phyloP scores from a whole-genome alignment of 2,113 vertebrate genomes.

The Coptodon bakossiorum region DNA sequence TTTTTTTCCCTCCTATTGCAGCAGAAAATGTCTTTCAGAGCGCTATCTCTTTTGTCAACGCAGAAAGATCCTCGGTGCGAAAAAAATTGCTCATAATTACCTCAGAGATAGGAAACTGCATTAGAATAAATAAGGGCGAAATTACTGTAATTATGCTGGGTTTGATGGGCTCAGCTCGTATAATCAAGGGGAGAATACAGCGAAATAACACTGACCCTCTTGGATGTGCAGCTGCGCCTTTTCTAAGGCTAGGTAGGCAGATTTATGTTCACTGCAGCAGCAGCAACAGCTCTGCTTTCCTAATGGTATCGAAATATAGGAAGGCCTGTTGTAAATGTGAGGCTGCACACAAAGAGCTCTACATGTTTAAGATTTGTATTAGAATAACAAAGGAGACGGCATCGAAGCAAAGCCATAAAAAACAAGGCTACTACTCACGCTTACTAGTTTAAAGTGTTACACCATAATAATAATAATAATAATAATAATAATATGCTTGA shows the following conservation, averaged over 20 bases:
- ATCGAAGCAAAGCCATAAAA: neutral
- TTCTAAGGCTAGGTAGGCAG: slow-evolving; percentile 56
- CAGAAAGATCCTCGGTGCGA: slow-evolving; percentile 98
- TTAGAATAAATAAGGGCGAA: slow-evolving; percentile 99
- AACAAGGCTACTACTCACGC: neutral
- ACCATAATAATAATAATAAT: neutral
- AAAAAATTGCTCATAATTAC: slow-evolving; percentile 99
- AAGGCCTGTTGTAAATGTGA: neutral
- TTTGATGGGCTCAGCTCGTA: slow-evolving; percentile 99
- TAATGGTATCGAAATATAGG: slow-evolving; percentile 24
- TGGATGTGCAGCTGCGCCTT: slow-evolving; percentile 98
- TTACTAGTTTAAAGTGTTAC: neutral
- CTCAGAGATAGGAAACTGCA: slow-evolving; percentile 99
- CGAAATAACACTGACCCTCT: slow-evolving; percentile 99
- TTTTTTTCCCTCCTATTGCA: slow-evolving; percentile 63
- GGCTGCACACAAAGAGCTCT: neutral
- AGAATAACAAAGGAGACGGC: neutral
- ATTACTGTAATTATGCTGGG: slow-evolving; percentile 99
- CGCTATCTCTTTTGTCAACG: slow-evolving; percentile 99
- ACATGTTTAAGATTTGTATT: neutral
- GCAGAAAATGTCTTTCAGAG: slow-evolving; percentile 98
- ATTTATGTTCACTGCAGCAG: slow-evolving; percentile 30
- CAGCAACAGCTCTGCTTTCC: slow-evolving; percentile 12
- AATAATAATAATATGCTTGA: neutral
- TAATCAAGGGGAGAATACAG: slow-evolving; percentile 99